These are phyloP conservation scores for Troides oblongomaculatus DNA, from an alignment of 2,888 invertebrate genomes.

Conservation along the genomic window DNA sequence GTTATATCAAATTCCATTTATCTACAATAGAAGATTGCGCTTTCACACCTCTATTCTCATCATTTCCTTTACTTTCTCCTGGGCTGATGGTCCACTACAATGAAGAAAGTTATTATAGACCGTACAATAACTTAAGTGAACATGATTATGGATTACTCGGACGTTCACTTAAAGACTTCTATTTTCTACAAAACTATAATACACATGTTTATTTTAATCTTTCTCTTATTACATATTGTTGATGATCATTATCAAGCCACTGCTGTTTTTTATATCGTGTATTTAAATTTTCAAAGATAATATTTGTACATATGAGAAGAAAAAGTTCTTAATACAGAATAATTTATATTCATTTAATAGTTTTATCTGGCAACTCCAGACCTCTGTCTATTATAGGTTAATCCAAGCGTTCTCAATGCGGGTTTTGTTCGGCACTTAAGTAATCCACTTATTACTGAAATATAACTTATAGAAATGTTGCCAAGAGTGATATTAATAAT, in stretches of 20 bases:
- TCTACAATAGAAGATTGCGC: constrained; percentile 42
- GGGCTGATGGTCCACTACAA: constrained; percentile 45
- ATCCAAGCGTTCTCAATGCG: constrained; percentile 1
- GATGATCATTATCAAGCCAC: not conserved
- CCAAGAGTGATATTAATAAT: not conserved
- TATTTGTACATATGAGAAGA: too few species aligned
- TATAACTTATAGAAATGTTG: not conserved
- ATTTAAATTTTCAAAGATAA: too few species aligned
- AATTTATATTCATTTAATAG: not conserved
- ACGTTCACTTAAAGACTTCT: not conserved
- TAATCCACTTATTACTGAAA: not conserved
- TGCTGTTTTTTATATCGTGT: not conserved
- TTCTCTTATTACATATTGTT: not conserved
- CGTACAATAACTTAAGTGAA: constrained; percentile 9
- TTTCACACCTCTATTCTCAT: constrained; percentile 60
- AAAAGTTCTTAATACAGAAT: too few species aligned
- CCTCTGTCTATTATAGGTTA: not conserved
- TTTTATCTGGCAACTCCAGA: constrained; percentile 2
- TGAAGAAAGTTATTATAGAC: constrained; percentile 49
- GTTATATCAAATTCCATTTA: constrained; percentile 36
- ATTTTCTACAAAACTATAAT: not conserved
- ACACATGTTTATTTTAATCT: not conserved
- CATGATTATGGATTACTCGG: constrained; percentile 13
- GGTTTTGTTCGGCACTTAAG: not conserved
- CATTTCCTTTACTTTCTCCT: constrained; percentile 61